Conservation (phyloP, 2,888 invertebrate genomes). For the Dione vanillae region DNA sequence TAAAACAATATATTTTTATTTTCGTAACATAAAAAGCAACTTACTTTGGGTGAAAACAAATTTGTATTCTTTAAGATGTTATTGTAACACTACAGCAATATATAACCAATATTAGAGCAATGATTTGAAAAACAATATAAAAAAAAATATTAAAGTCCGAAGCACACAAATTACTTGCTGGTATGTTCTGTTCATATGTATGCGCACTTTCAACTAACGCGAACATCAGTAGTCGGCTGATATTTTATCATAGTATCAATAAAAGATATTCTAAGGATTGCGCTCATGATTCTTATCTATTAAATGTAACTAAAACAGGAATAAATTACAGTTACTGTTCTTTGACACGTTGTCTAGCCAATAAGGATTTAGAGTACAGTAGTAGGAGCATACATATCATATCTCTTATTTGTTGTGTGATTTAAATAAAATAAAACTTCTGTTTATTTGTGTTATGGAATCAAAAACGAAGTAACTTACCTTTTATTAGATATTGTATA, state of each 20-base stretch:
- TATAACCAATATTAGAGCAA: background rate
- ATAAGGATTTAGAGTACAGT: background rate
- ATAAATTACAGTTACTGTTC: constrained; percentile 32
- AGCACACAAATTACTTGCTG: background rate
- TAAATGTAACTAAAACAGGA: constrained; percentile 45
- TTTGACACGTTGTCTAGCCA: constrained; percentile 4
- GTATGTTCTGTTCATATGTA: constrained; percentile 45
- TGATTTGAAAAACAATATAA: background rate
- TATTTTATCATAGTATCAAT: constrained; percentile 76
- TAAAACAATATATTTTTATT: background rate
- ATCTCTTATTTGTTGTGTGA: background rate
- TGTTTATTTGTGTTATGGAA: background rate
- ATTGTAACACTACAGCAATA: background rate
- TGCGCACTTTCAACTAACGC: constrained; percentile 57
- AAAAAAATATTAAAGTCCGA: background rate
- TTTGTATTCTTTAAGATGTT: background rate
- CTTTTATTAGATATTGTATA: background rate
- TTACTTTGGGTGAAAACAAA: background rate
- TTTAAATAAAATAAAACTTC: background rate
- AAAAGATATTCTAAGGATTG: constrained; percentile 73
- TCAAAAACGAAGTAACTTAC: background rate
- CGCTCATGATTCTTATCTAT: constrained; percentile 54
- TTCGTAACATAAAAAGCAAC: background rate
- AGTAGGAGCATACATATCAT: background rate
- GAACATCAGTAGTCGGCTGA: constrained; percentile 62